Conservation (phyloP, 2,888 invertebrate genomes). For the Ctenicera cuprea region DNA sequence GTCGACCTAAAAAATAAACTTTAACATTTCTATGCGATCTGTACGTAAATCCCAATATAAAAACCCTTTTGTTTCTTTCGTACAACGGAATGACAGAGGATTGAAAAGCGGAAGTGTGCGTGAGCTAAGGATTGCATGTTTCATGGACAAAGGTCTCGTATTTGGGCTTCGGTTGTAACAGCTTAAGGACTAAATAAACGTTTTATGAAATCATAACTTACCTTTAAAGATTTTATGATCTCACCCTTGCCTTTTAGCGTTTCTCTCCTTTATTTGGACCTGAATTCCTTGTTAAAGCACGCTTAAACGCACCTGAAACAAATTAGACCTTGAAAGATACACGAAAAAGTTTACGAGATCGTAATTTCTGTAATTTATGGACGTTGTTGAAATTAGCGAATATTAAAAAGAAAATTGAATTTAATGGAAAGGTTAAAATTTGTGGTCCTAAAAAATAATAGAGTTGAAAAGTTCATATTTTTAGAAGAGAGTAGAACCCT, state of each 20-base stretch:
- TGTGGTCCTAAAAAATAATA: too few species aligned
- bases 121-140: conserved; percentile 8
- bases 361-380: background rate
- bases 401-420: background rate
- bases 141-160: background rate
- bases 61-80: too few species aligned
- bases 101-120: conserved; percentile 8
- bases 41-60: too few species aligned
- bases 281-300: background rate
- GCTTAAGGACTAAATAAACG: conserved; percentile 4
- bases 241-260: background rate
- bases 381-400: background rate
- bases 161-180: background rate
- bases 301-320: background rate
- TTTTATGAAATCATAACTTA: conserved; percentile 20
- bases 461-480: too few species aligned
- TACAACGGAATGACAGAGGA: background rate
- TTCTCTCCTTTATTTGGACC: background rate
- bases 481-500: too few species aligned
- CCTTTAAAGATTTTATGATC: background rate
- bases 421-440: too few species aligned
- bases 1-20: too few species aligned
- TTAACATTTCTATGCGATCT: too few species aligned
- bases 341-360: background rate
- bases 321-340: background rate